These are phyloP conservation scores for Callosobruchus maculatus DNA, from an alignment of 2,888 invertebrate genomes.

Conservation along the genomic window DNA sequence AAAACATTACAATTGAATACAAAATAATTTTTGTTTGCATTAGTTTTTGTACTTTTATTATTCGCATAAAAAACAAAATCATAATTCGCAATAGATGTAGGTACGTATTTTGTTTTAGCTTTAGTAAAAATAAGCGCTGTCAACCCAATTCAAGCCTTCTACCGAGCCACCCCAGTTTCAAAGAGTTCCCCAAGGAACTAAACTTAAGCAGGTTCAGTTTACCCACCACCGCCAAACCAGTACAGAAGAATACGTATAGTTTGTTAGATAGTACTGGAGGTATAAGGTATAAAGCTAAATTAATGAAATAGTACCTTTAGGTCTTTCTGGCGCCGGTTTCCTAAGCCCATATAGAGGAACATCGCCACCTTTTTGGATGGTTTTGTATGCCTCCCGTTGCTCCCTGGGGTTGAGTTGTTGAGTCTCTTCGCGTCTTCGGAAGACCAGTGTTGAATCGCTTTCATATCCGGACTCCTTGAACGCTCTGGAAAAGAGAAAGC, in stretches of 20 bases:
- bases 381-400: constrained; percentile 79
- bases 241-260: neutral
- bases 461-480: constrained; percentile 88
- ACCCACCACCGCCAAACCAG: neutral
- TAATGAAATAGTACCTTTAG: constrained; percentile 58
- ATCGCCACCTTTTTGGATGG: constrained; percentile 90
- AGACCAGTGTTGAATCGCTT: constrained; percentile 84
- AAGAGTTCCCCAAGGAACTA: no score
- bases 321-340: constrained; percentile 82
- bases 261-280: neutral
- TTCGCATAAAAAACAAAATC: no score
- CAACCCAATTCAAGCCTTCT: no score
- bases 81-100: no score
- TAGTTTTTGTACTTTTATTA: no score
- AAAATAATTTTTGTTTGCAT: no score
- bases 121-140: no score
- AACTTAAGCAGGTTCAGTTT: neutral
- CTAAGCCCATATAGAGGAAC: constrained; percentile 89
- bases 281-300: constrained; percentile 2
- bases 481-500: constrained; percentile 55
- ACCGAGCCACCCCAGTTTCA: no score
- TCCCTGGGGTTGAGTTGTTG: constrained; percentile 75
- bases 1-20: no score
- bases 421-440: constrained; percentile 70
- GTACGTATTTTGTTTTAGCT: no score